Evolutionary conservation across 1,140 invertebrate genomes (phyloP), one percentile per base, ranked within the genome.

Genomic region (Drosophila tropicalis): DNA sequence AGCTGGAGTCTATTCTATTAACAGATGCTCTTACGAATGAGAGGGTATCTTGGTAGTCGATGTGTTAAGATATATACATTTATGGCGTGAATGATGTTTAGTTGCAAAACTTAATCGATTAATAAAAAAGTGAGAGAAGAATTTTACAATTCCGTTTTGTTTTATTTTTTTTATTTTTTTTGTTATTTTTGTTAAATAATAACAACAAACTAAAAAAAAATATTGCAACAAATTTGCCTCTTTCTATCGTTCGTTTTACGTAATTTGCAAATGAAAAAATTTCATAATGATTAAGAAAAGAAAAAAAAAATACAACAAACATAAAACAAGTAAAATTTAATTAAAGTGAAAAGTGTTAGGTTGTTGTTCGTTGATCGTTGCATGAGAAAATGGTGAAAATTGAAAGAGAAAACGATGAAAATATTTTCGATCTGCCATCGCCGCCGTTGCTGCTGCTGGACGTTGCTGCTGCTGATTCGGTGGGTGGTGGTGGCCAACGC

Each of bases 321-420:
- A 17, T 2, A 17, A 47, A 51, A 51, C n/a, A 51, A 51, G 44
- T 51, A 51, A 51, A 51, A 51, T 51, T 51, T 51, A 51, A 51
- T 51, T 51, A 51, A 51, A 51, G 44, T 51, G 44, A 51, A 51
- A 51, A 51, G 44, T 51, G 44, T 51, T 51, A 2, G 13, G 17
- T 51, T 51, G 17, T 51, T 47, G 17, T 41, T 41, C 34, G 40
- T 41, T 44, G 44, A 0, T 51, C 9, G 44, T 51, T 51, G 44
- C 44, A 51, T 51, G 44, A 51, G 44, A 51, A 51, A 51, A 51
- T 51, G 44, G 44, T 51, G 44, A 51, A 51, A 51, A 51, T 51
- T 51, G 44, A 51, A 51, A 51, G 44, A 51, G 44, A 51, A 51
- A 51, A 51, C 44, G 17, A 51, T 51, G 17, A 12, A 51, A 51